Conservation (phyloP, 2,797 vertebrate genomes). For the Erpetoichthys calabaricus region DNA sequence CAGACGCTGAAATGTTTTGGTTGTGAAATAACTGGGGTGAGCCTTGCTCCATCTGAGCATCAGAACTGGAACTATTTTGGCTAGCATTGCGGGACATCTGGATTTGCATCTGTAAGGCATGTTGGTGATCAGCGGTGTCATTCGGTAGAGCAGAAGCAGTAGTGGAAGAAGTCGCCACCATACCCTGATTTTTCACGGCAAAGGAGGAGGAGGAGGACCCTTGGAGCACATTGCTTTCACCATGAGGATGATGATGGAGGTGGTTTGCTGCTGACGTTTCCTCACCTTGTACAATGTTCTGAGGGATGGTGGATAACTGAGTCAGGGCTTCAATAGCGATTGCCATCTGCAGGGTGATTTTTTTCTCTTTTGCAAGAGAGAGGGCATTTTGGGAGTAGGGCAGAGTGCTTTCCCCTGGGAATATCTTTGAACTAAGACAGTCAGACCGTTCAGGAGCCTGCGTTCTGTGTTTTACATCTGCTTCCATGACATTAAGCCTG, state of each 20-base stretch:
- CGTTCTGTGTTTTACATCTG: constrained; percentile 20
- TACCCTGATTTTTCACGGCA: constrained; percentile 19
- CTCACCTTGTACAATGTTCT: constrained; percentile 29
- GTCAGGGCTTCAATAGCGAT: constrained; percentile 94
- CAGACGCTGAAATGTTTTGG: constrained; percentile 9
- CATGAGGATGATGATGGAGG: constrained; percentile 30
- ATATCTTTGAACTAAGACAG: background rate
- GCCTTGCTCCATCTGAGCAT: too few species aligned
- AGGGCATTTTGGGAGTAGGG: constrained; percentile 84
- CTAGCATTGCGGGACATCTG: constrained; percentile 10
- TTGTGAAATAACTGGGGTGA: constrained; percentile 12
- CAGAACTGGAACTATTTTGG: too few species aligned
- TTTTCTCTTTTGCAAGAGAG: constrained; percentile 91
- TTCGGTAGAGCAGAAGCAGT: constrained; percentile 34
- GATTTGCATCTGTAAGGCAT: constrained; percentile 28
- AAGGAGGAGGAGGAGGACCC: constrained; percentile 26
- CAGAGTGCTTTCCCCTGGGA: constrained; percentile 33
- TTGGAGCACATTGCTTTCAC: constrained; percentile 27
- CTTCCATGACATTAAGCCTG: too few species aligned
- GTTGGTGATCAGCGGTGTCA: constrained; percentile 44
- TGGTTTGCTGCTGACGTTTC: constrained; percentile 32
- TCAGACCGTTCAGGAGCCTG: constrained; percentile 3
- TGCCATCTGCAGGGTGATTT: constrained; percentile 91
- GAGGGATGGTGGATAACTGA: constrained; percentile 73
- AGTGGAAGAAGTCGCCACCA: constrained; percentile 14